Base-by-base conservation (phyloP, 2,888 invertebrate genomes). In the Chrysomela aeneicollis region DNA sequence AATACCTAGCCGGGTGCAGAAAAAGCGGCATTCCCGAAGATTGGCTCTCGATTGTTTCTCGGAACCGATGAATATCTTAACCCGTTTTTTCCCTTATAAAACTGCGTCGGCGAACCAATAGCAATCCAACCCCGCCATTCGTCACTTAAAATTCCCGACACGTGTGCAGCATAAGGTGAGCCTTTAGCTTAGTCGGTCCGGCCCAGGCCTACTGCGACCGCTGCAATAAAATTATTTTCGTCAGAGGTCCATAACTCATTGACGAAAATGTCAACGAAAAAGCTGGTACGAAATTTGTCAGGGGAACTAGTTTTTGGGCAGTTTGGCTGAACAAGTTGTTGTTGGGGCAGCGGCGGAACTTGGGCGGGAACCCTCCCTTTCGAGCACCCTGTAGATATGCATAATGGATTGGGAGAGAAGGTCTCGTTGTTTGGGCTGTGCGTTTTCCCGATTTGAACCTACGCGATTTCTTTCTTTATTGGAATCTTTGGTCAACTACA, bases 91-190 rank as follows among this genome's bases (percentile, higher is more conserved):
- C 42, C 42, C 42, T 42, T 42, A 42, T 42, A 42, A 42, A 42
- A 42, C n/a, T 15, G 26, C 26, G 6, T 3, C 26, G 26, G 26
- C 26, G 26, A 6, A 5, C 26, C 4, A 3, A 26, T 8, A 32
- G 35, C 18, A 54, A 21, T 46, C 21, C 47, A 46, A 57, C 46
- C 46, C 57, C 26, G 59, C 63, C 58, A 67, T 70, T 68, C 66
- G 70, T 70, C 70, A 68, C 66, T 71, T 68, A 67, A 64, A 70
- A 72, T 72, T 69, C 72, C 59, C 67, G 60, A 72, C 72, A 72
- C 72, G 72, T 72, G 71, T 70, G 68, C 69, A 69, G 63, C 72
- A 72, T 68, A 72, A 71, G 72, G 71, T 70, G 69, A 69, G 65
- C 67, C 69, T 71, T n/a, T n/a, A n/a, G n/a, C n/a, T n/a, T 63